Evolutionary conservation across 2,113 vertebrate species (phyloP).

Genomic region (Pelecanoides urinatrix): DNA sequence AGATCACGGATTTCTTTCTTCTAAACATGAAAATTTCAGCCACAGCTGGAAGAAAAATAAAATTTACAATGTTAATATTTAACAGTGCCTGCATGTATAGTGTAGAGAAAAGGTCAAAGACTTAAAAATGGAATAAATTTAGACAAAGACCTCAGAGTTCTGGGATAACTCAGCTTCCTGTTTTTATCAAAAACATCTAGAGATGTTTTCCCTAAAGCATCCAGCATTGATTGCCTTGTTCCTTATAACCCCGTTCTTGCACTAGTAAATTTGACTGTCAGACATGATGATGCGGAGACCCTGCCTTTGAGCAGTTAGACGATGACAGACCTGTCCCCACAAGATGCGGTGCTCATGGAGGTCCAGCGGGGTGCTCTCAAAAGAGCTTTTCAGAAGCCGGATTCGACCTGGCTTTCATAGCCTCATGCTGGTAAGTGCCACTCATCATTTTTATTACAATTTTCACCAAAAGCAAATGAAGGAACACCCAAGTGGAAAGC

Average conservation of each 20-base stretch:
- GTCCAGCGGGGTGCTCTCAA: neutral
- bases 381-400: neutral
- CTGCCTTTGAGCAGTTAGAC: neutral
- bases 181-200: neutral
- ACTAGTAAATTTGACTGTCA: neutral
- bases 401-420: neutral
- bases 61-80: neutral
- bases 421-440: neutral
- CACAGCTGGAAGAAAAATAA: neutral
- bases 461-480: neutral
- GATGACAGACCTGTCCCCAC: neutral
- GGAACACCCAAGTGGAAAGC: neutral
- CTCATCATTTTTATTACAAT: neutral
- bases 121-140: neutral
- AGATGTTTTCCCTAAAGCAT: neutral
- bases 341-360: neutral
- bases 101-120: neutral
- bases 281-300: neutral
- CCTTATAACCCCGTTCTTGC: neutral
- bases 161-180: neutral
- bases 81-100: neutral
- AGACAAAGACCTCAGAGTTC: neutral
- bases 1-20: neutral
- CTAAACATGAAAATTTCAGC: neutral
- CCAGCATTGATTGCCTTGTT: neutral